Percentiles rank a stretch among this genome's conserved stretches.
Evolutionary conservation across 2,888 invertebrate genomes (phyloP).

Genomic region (Andrena hattorfiana): DNA sequence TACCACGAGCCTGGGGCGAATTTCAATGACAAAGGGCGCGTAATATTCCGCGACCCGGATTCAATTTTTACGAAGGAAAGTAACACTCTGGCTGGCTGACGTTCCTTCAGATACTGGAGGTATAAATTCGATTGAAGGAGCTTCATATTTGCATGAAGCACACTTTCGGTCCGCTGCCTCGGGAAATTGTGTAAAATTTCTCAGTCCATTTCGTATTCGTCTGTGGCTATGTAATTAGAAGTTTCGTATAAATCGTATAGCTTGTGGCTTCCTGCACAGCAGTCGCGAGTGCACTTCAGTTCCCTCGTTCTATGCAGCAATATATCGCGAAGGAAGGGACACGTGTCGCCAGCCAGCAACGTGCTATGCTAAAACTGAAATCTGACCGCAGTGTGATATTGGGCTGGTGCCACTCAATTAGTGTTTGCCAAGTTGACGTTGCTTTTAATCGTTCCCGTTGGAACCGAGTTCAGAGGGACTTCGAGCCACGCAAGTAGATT

Average conservation of each 20-base stretch:
- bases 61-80: not conserved
- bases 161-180: too few relatives aligned
- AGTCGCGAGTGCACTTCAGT: not conserved
- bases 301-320: not conserved
- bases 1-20: not conserved
- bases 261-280: not conserved
- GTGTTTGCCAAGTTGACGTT: not conserved
- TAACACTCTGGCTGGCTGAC: not conserved
- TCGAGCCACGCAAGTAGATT: not conserved
- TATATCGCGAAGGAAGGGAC: conserved; percentile 3
- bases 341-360: not conserved
- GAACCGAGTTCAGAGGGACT: not conserved
- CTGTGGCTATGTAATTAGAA: not conserved
- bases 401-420: not conserved
- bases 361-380: not conserved
- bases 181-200: too few relatives aligned
- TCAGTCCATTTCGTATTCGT: not conserved
- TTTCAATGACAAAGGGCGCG: conserved; percentile 43
- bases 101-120: not conserved
- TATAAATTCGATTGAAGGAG: not conserved
- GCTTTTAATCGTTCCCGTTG: conserved; percentile 3
- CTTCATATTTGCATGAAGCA: not conserved
- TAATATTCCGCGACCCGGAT: conserved; percentile 19
- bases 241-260: not conserved
- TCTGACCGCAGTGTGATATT: conserved; percentile 3